Conservation (phyloP, 2,113 vertebrate genomes). For the Lycaon pictus region DNA sequence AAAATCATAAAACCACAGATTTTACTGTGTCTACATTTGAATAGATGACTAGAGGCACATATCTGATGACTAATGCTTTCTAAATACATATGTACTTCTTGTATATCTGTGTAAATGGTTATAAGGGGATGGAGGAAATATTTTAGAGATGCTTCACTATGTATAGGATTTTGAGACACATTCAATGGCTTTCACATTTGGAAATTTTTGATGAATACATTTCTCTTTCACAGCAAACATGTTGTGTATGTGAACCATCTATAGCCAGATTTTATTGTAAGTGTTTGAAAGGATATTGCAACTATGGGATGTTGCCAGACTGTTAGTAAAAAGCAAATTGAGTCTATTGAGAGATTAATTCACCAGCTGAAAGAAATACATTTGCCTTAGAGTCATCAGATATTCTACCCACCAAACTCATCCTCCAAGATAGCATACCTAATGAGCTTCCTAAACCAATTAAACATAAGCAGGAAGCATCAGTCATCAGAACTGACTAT, state of each 20-base stretch:
- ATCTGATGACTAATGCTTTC: not conserved
- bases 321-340: constrained; percentile 64
- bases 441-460: constrained; percentile 79
- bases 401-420: constrained; percentile 69
- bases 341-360: constrained; percentile 73
- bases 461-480: constrained; percentile 75
- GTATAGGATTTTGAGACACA: not conserved
- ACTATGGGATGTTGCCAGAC: constrained; percentile 45
- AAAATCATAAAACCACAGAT: not conserved
- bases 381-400: constrained; percentile 74
- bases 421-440: constrained; percentile 68
- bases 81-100: not conserved
- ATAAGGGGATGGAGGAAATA: not conserved
- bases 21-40: not conserved
- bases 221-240: constrained; percentile 21
- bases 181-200: not conserved
- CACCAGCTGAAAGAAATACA: constrained; percentile 60
- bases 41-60: not conserved
- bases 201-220: constrained; percentile 19
- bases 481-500: constrained; percentile 69
- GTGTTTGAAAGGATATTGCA: constrained; percentile 50
- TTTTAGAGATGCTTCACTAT: not conserved
- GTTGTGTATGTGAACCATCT: not conserved
- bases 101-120: not conserved
- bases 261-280: constrained; percentile 32